phyloP scores from a whole-genome alignment of 2,888 invertebrate genomes.

The Cephus pygmeus region DNA sequence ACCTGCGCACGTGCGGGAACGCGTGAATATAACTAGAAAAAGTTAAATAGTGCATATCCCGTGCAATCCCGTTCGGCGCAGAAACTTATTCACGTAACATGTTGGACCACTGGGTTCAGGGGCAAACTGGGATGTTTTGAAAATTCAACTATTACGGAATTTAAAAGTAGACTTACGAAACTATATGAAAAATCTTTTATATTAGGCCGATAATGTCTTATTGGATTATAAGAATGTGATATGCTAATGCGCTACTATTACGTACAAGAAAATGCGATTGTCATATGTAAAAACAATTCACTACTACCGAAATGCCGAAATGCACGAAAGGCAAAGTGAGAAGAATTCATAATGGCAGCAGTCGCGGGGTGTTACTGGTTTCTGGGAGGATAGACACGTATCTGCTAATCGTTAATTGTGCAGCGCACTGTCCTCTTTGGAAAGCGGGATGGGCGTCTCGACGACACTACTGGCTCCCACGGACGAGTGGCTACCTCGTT shows the following conservation, averaged over 20 bases:
- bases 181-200: too few species aligned
- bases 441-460: neutral
- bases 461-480: neutral
- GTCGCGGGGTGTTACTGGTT: neutral
- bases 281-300: neutral
- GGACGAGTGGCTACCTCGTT: slow-evolving; percentile 12
- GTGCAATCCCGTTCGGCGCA: neutral
- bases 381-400: neutral
- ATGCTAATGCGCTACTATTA: neutral
- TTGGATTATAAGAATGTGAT: neutral
- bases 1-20: neutral
- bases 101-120: neutral
- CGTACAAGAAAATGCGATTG: neutral
- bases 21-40: neutral
- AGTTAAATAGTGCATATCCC: neutral
- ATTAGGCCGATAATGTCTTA: too few species aligned
- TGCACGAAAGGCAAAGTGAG: neutral
- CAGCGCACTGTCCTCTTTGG: neutral
- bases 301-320: too few species aligned
- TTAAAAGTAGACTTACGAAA: neutral
- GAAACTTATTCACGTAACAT: neutral
- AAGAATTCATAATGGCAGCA: neutral
- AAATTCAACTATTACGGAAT: neutral
- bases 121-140: neutral
- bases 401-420: neutral